A percentile compares a stretch with the other conserved stretches of the same genome.
These are phyloP conservation scores for Urocynchramus pylzowi DNA, from an alignment of 2,113 vertebrate genomes.

Conservation along the genomic window DNA sequence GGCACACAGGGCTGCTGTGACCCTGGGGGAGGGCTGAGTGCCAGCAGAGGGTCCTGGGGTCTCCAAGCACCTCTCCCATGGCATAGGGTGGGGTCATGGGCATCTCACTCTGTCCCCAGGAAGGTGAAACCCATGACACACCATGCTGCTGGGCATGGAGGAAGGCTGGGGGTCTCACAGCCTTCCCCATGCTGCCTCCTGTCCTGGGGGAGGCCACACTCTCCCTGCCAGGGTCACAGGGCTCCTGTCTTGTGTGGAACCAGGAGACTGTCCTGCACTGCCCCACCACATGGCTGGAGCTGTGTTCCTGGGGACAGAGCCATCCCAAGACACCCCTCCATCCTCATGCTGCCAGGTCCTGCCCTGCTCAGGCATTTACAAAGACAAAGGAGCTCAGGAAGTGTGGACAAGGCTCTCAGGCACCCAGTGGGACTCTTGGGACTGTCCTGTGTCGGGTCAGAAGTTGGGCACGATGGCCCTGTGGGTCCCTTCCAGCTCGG, in stretches of 20 bases:
- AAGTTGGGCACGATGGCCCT: fast-evolving
- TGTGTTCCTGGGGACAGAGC: not conserved
- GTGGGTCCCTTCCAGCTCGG: not conserved
- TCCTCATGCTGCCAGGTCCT: not conserved
- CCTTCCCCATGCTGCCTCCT: not conserved
- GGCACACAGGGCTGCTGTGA: not conserved
- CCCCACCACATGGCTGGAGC: not conserved
- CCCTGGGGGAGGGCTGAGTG: not conserved
- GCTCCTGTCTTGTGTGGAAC: not conserved
- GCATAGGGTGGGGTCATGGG: fast-evolving
- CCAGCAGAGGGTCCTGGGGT: fast-evolving
- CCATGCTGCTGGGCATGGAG: not conserved
- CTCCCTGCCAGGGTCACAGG: not conserved
- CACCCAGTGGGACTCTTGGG: not conserved
- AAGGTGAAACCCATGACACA: not conserved
- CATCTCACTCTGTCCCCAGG: not conserved
- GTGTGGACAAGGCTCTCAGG: too few species aligned
- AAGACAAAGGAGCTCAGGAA: not conserved
- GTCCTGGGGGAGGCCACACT: not conserved
- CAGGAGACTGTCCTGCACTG: not conserved
- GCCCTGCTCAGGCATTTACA: not conserved
- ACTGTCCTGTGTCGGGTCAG: not conserved
- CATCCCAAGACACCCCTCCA: not conserved
- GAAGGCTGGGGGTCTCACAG: too few species aligned
- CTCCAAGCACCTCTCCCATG: not conserved